A percentile compares a stretch with the other conserved stretches of the same genome.
These are phyloP conservation scores for Porites divaricata DNA, from an alignment of 92 coral and sea anemone genomes.

Conservation along the genomic window DNA sequence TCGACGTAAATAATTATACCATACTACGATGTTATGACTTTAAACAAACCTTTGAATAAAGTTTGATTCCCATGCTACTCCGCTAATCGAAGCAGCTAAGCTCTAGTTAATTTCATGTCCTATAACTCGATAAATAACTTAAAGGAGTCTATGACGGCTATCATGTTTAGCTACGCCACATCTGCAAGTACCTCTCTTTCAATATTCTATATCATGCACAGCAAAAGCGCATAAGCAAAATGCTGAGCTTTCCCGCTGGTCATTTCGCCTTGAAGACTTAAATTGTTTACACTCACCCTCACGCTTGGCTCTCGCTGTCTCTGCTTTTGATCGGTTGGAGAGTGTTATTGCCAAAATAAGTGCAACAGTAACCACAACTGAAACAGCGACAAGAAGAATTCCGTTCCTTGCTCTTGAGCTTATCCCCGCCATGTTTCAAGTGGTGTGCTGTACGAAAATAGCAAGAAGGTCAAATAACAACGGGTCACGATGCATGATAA, in stretches of 20 bases:
- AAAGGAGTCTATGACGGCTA: too few relatives aligned
- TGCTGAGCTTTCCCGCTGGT: too few relatives aligned
- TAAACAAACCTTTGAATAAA: too few relatives aligned
- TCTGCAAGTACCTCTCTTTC: too few relatives aligned
- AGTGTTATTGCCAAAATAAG: conserved; percentile 20
- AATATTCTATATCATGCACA: neutral
- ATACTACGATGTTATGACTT: too few relatives aligned
- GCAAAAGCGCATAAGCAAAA: neutral
- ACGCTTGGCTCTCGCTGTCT: neutral
- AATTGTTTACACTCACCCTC: conserved; percentile 14
- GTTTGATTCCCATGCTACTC: too few relatives aligned
- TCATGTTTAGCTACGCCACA: too few relatives aligned
- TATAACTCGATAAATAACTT: too few relatives aligned
- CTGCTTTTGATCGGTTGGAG: neutral
- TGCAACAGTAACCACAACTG: neutral
- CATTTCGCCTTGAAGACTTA: neutral
- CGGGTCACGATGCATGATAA: too few relatives aligned
- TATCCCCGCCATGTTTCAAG: conserved; percentile 4
- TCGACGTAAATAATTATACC: too few relatives aligned
- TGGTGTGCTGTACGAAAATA: neutral
- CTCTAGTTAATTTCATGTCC: too few relatives aligned
- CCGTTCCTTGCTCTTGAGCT: conserved; percentile 25
- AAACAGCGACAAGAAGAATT: conserved; percentile 7
- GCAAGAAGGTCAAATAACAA: neutral
- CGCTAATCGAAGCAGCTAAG: too few relatives aligned